A percentile compares a stretch with the other conserved stretches of the same genome.
These are phyloP conservation scores for Agyllia agylla DNA, from an alignment of 2,888 invertebrate genomes.

Conservation along the genomic window DNA sequence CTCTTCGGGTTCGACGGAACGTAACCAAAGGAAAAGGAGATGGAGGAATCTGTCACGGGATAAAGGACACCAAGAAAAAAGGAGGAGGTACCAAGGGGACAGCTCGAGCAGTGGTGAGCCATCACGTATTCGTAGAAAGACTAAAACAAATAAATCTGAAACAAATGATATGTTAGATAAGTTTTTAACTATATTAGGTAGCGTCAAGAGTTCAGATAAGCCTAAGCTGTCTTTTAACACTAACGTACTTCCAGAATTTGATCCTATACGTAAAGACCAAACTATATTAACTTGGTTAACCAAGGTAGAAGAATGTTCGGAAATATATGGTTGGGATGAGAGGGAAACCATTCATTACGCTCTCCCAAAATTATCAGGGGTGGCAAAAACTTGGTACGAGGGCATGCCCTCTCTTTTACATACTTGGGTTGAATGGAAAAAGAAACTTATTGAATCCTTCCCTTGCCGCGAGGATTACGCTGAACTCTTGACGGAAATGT, in stretches of 20 bases:
- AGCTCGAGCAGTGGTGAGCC: not conserved
- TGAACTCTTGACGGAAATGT: not conserved
- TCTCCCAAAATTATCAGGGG: not conserved
- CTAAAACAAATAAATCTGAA: not conserved
- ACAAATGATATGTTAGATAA: not conserved
- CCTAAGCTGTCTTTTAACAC: not conserved
- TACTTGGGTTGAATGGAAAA: not conserved
- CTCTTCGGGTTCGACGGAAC: not conserved
- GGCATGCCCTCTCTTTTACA: not conserved
- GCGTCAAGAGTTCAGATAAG: not conserved
- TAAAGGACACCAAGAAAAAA: not conserved
- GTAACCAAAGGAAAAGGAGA: not conserved
- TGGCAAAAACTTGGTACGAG: not conserved
- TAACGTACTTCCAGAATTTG: not conserved
- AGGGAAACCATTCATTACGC: not conserved
- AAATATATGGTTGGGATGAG: not conserved
- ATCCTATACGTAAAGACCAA: not conserved
- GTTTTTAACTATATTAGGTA: not conserved
- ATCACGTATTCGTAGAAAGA: not conserved
- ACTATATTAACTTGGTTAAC: not conserved
- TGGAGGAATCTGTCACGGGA: not conserved
- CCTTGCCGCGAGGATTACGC: not conserved
- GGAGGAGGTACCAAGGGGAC: not conserved
- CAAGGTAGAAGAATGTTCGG: not conserved
- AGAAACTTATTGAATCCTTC: not conserved